Conservation (phyloP, 2,113 vertebrate genomes). For the Pseudorasbora parva region DNA sequence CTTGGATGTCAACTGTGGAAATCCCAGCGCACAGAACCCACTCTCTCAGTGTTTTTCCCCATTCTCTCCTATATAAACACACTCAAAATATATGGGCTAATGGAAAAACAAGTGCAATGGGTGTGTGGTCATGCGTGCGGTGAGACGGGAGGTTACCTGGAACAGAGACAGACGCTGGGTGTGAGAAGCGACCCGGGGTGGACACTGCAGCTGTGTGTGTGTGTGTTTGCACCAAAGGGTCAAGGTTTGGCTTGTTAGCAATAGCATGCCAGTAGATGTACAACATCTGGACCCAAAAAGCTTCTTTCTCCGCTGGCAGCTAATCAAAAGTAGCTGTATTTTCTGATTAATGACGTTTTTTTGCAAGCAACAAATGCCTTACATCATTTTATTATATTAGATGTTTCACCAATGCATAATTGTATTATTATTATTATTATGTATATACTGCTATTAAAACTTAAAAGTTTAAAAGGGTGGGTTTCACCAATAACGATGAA, state of each 20-base stretch:
- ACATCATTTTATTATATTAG: background rate
- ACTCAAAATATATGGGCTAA: constrained; percentile 14
- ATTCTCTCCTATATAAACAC: background rate
- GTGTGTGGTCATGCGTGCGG: constrained; percentile 23
- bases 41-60: background rate
- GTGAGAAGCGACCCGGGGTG: constrained; percentile 47
- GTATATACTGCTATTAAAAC: background rate
- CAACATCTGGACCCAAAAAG: background rate
- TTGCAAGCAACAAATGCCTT: background rate
- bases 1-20: constrained; percentile 53
- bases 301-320: background rate
- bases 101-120: constrained; percentile 52
- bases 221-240: constrained; percentile 26
- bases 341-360: background rate
- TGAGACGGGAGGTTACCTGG: constrained; percentile 52
- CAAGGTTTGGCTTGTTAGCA: background rate
- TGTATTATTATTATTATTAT: background rate
- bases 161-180: constrained; percentile 49
- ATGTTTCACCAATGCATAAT: background rate
- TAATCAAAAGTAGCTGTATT: background rate
- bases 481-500: background rate
- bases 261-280: background rate
- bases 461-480: background rate
- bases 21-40: constrained; percentile 42
- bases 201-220: constrained; percentile 37